Conservation (phyloP, 2,113 vertebrate genomes). For the Atractosteus spatula region DNA sequence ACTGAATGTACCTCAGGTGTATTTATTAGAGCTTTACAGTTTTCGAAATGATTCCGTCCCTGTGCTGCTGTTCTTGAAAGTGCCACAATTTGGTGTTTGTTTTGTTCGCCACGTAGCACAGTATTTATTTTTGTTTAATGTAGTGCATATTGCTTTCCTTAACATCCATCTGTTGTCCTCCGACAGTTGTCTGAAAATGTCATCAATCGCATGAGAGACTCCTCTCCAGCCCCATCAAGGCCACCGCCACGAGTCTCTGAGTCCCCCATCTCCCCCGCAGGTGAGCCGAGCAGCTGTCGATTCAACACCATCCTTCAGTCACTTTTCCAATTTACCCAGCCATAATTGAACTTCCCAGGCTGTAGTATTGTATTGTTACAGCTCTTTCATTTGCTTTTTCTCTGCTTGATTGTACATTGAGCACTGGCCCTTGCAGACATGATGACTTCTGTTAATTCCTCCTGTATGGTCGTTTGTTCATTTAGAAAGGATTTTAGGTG, state of each 20-base stretch:
- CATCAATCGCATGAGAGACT: constrained; percentile 92
- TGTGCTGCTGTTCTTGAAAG: too few species aligned
- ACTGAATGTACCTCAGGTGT: too few species aligned
- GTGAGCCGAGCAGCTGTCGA: not conserved
- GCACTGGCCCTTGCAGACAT: too few species aligned
- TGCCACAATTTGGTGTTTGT: too few species aligned
- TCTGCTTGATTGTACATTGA: too few species aligned
- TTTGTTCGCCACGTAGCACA: too few species aligned
- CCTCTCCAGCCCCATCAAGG: constrained; percentile 48
- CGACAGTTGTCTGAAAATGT: constrained; percentile 86
- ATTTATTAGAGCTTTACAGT: too few species aligned
- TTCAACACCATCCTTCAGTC: not conserved
- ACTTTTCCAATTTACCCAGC: not conserved
- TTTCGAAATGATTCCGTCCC: too few species aligned
- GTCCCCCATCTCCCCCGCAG: not conserved
- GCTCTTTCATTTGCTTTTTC: not conserved
- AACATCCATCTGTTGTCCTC: constrained; percentile 4
- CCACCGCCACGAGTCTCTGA: constrained; percentile 22
- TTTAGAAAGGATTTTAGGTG: too few species aligned
- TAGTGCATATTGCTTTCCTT: not conserved
- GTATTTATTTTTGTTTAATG: too few species aligned
- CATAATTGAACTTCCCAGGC: not conserved
- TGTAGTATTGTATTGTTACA: not conserved
- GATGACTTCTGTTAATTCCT: too few species aligned
- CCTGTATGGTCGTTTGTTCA: too few species aligned